Evolutionary conservation across 64 coral and sea anemone genomes (phyloP), one percentile per base, ranked within the genome.

Genomic region (Montipora cactus): DNA sequence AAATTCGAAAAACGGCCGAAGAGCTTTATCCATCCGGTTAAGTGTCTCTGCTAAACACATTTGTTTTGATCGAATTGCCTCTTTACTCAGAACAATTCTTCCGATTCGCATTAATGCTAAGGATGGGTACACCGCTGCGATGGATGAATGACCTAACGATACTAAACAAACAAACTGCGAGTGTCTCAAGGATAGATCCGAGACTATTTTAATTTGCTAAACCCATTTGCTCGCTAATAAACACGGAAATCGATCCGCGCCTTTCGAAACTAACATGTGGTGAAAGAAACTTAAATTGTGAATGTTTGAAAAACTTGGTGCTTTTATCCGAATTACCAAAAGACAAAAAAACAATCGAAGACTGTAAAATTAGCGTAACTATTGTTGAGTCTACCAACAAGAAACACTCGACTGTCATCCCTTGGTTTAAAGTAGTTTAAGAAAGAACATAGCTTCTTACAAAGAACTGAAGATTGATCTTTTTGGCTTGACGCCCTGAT

Each of bases 121-220:
- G 82, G 9, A 18, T 50, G 46, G 82, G 47, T 50, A 72, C 19
- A 25, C 82, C 7, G 20, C 81, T 71, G 82, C 28, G 82, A 68
- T 23, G 18, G 45, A 49, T 86, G 37, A 71, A 44, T 69, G 82
- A 72, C 71, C 62, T 71, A 86, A 49, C 82, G 82, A 86, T 72
- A 71, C 82, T 86, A 86, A 71, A 86, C 82, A 86, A 86, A 86
- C 82, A 86, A 64, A 69, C 44, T n/a, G 67, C 62, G 82, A 86
- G 82, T 50, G 82, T 51, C 45, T 86, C 64, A 86, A 86, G 82
- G 8, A 67, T 44, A 28, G 81, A 81, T 58, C 68, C 18, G 68
- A 49, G 59, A 72, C 82, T 13, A 71, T 45, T 46, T 44, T 13
- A 71, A 44, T 46, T 44, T 72, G 22, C 44, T 71, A 86, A 86